A percentile compares a stretch with the other conserved stretches of the same genome.
These are phyloP conservation scores for Hippocampus comes DNA, from an alignment of 2,113 vertebrate genomes.

Conservation along the genomic window DNA sequence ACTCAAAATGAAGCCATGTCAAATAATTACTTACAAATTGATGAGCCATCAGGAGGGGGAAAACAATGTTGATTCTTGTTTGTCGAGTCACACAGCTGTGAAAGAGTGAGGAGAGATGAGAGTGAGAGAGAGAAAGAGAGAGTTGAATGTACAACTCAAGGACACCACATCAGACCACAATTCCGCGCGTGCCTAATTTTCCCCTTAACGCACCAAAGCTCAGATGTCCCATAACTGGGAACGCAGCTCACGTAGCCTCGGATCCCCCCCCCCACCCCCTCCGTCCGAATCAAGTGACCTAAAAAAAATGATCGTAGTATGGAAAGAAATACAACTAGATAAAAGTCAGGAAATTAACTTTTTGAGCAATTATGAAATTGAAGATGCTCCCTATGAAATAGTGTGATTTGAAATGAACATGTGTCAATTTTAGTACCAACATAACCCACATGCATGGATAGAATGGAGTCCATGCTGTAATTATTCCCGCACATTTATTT, in stretches of 20 bases:
- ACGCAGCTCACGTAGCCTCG: background rate
- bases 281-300: background rate
- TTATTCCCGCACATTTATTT: background rate
- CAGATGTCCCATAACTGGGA: background rate
- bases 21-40: conserved; percentile 92
- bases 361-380: conserved; percentile 15
- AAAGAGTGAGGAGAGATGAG: conserved; percentile 79
- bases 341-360: conserved; percentile 13
- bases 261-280: no score
- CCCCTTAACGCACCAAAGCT: conserved; percentile 56
- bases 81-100: conserved; percentile 88
- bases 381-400: background rate
- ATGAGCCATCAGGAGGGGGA: conserved; percentile 84
- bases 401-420: background rate
- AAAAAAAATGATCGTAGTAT: background rate
- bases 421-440: background rate
- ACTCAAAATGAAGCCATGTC: background rate
- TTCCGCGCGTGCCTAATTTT: no score
- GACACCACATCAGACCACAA: conserved; percentile 71
- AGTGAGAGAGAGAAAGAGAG: conserved; percentile 57
- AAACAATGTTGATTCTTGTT: conserved; percentile 87
- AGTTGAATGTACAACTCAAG: conserved; percentile 31
- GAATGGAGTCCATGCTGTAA: background rate
- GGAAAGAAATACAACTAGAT: background rate
- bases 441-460: background rate